Evolutionary conservation across 2,888 invertebrate genomes (phyloP).

Genomic region (Pristionchus maxplancki): DNA sequence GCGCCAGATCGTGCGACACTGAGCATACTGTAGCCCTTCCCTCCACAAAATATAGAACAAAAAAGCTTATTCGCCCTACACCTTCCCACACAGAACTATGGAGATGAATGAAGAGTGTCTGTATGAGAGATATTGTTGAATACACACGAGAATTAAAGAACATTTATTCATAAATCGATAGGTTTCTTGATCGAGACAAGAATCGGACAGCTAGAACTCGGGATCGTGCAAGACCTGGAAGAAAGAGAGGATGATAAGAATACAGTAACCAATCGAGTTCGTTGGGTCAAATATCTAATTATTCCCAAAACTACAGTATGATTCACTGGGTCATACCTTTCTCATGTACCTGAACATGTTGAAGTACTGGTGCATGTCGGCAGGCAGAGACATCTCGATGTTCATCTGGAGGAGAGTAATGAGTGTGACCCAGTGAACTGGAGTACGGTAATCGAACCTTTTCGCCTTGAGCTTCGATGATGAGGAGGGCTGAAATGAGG

Average conservation of each 20-base stretch:
- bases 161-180: not conserved
- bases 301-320: not conserved
- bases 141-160: not conserved
- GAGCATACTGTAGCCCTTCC: conserved; percentile 3
- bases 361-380: conserved; percentile 10
- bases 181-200: not conserved
- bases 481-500: not conserved
- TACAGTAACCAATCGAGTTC: not conserved
- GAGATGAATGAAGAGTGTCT: conserved; percentile 26
- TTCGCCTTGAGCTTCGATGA: not conserved
- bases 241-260: not conserved
- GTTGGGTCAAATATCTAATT: not conserved
- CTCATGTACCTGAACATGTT: conserved; percentile 9
- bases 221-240: not conserved
- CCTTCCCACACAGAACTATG: not conserved
- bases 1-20: not conserved
- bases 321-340: not conserved
- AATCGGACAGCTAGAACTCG: not conserved
- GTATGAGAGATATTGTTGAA: not conserved
- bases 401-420: not conserved
- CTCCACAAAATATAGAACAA: not conserved
- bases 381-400: not conserved
- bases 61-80: not conserved
- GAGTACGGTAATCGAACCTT: not conserved
- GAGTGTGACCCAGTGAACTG: not conserved